These are phyloP conservation scores for Sebastes hopkinsi DNA, from an alignment of 2,797 vertebrate genomes.

Conservation along the genomic window DNA sequence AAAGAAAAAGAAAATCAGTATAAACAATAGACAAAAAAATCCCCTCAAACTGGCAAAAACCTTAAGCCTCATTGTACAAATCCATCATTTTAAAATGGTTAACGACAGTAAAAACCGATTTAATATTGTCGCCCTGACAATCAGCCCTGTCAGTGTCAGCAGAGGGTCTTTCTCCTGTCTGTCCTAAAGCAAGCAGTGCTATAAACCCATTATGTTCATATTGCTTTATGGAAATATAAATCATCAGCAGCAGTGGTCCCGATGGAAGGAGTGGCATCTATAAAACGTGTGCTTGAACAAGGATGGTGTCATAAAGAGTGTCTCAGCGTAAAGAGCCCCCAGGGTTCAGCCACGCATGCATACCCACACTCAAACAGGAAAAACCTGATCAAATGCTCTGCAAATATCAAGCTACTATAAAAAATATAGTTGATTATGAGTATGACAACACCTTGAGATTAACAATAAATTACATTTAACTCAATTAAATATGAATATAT, in stretches of 20 bases:
- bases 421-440: neutral
- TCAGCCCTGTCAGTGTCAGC: conserved; percentile 36
- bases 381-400: conserved; percentile 25
- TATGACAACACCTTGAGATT: neutral
- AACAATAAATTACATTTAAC: neutral
- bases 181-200: conserved; percentile 44
- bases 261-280: conserved; percentile 40
- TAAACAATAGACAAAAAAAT: neutral
- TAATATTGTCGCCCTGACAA: neutral
- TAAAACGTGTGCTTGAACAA: conserved; percentile 64
- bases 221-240: conserved; percentile 69
- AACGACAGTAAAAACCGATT: conserved; percentile 18
- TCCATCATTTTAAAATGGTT: conserved; percentile 26
- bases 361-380: conserved; percentile 15
- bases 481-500: neutral
- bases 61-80: neutral
- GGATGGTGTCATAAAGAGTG: conserved; percentile 53
- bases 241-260: conserved; percentile 46
- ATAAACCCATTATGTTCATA: conserved; percentile 64
- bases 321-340: conserved; percentile 23
- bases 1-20: neutral
- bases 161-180: conserved; percentile 27
- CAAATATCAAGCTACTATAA: neutral
- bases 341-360: conserved; percentile 24
- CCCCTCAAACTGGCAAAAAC: neutral